phyloP scores from a whole-genome alignment of 2,888 invertebrate species.

The Synergus japonicus region DNA sequence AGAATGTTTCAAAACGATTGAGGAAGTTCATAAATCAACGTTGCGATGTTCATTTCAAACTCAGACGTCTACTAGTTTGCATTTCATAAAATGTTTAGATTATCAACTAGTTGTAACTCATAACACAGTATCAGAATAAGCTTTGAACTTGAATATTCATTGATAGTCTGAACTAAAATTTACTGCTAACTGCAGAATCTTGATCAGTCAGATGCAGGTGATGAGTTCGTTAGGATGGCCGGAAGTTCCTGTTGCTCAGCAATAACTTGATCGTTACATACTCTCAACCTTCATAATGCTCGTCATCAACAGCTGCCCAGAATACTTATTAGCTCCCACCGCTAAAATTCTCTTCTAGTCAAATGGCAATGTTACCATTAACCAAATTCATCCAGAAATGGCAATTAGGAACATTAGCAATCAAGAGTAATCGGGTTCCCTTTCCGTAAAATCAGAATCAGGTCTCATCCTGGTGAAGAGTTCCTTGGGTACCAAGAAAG shows the following conservation, averaged over 20 bases:
- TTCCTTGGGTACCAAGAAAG: conserved; percentile 41
- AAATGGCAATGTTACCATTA: background rate
- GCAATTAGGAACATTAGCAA: background rate
- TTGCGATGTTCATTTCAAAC: background rate
- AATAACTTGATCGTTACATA: conserved; percentile 23
- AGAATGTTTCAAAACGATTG: background rate
- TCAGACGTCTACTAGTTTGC: background rate
- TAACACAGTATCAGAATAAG: background rate
- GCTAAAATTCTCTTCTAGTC: background rate
- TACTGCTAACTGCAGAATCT: conserved; percentile 11
- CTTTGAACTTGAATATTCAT: background rate
- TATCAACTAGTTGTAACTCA: background rate
- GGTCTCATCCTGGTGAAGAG: background rate
- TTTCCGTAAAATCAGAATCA: conserved; percentile 21
- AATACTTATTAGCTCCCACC: background rate
- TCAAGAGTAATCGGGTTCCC: background rate
- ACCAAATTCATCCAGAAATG: background rate
- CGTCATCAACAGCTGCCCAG: conserved; percentile 5
- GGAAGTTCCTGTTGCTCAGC: conserved; percentile 26
- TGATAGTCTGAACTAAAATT: background rate
- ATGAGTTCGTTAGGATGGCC: conserved; percentile 30
- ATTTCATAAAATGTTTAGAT: background rate
- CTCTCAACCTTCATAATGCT: conserved; percentile 9
- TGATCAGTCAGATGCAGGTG: conserved; percentile 28
- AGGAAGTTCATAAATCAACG: background rate